Evolutionary conservation across 2,888 invertebrate species (phyloP), one percentile per base, ranked within the genome.

Genomic region (Spilosoma lubricipeda): DNA sequence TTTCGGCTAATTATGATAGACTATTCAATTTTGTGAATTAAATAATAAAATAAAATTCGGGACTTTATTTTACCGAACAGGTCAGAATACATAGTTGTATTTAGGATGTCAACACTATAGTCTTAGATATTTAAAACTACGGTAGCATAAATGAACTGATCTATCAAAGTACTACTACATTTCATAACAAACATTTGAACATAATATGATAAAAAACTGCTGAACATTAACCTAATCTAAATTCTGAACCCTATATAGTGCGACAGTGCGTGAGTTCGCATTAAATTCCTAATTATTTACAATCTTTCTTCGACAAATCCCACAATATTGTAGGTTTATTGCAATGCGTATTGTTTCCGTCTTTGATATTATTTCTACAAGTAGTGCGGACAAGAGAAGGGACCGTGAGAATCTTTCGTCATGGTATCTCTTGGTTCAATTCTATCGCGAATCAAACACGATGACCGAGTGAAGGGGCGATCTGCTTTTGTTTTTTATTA

Each of bases 391-490:
- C 79, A 77, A 82, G 78, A 86, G 88, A 90, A 90, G 88, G 90
- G 90, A 90, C 85, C 93, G 93, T 93, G 93, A 88, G 93, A 93
- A 91, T 89, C 86, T 86, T 48, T 87, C 88, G 89, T 93, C 93
- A 93, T 91, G 84, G 90, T 91, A 88, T 77, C 76, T 78, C 59
- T 56, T 48, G 20, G 56, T 77, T 72, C 73, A 20, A 70, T 70
- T 23, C 18, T 39, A 23, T 56, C 56, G 52, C 27, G 27, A 59
- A 59, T 20, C 73, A 72, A 75, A 73, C 67, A 67, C 73, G 70
- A 76, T 73, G 56, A 52, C 56, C 71, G 36, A 83, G 87, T 85
- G 88, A 87, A 87, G 82, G 87, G 83, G 83, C 70, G 72, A 68
- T 76, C 71, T 67, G 77, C 74, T 72, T 73, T 77, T 73, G 75